Evolutionary conservation across 1,140 invertebrate genomes (phyloP).

Genomic region (Drosophila sulfurigaster): DNA sequence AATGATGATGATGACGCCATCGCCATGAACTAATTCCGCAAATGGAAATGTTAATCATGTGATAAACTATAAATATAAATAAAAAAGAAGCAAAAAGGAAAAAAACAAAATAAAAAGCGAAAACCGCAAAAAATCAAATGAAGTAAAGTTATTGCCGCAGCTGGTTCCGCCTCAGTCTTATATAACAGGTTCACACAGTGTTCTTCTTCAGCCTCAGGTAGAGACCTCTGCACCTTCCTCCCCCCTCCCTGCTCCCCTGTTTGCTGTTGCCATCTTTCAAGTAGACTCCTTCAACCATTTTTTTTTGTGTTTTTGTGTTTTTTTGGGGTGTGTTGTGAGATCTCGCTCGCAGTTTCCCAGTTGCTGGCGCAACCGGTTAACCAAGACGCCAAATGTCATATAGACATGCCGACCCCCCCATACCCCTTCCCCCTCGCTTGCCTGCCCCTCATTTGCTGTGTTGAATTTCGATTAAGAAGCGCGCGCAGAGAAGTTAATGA

Average conservation of each 20-base stretch:
- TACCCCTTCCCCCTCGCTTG: not conserved
- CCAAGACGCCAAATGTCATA: slow-evolving; percentile 48
- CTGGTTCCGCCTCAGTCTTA: not conserved
- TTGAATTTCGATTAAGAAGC: slow-evolving; percentile 59
- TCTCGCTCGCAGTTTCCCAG: not conserved
- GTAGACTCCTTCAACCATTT: not conserved
- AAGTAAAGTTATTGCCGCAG: not conserved
- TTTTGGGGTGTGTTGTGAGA: too few species aligned
- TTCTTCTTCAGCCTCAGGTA: not conserved
- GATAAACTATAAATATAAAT: slow-evolving; percentile 23
- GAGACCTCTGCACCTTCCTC: too few species aligned
- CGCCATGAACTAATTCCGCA: slow-evolving; percentile 60
- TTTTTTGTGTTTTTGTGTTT: not conserved
- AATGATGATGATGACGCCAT: slow-evolving; percentile 43
- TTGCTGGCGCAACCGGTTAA: slow-evolving; percentile 38
- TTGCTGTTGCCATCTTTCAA: too few species aligned
- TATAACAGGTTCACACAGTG: not conserved
- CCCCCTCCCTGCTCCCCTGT: too few species aligned
- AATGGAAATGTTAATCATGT: slow-evolving; percentile 51
- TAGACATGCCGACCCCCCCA: slow-evolving; percentile 35
- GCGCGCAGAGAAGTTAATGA: slow-evolving; percentile 37
- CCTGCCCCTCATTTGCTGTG: not conserved
- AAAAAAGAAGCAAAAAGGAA: not conserved
- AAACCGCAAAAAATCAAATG: not conserved
- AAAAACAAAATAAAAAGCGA: not conserved